Conservation (phyloP, 2,797 vertebrate genomes). For the Nannoperca australis region DNA sequence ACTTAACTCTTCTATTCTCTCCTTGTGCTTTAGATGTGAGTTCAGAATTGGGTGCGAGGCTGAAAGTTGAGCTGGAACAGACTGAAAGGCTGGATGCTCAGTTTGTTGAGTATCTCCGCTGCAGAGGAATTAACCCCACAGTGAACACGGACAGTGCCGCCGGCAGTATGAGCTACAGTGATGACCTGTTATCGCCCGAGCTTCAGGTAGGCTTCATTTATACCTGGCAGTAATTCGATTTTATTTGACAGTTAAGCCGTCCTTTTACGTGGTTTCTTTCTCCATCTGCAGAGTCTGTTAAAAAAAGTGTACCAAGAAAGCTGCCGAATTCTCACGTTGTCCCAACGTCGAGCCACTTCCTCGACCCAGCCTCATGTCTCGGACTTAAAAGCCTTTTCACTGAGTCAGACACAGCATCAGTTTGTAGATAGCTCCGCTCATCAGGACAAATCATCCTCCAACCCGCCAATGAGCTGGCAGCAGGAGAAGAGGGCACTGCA, state of each 20-base stretch:
- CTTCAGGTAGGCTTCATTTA: slow-evolving; percentile 86
- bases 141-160: slow-evolving; percentile 81
- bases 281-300: slow-evolving; percentile 84
- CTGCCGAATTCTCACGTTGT: slow-evolving; percentile 90
- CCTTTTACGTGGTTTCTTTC: neutral
- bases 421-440: slow-evolving; percentile 56
- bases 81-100: slow-evolving; percentile 82
- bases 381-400: slow-evolving; percentile 54
- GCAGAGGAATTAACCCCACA: slow-evolving; percentile 81
- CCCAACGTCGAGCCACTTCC: slow-evolving; percentile 78
- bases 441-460: slow-evolving; percentile 55
- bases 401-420: slow-evolving; percentile 57
- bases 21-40: slow-evolving; percentile 83
- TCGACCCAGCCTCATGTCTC: slow-evolving; percentile 44
- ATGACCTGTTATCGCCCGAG: slow-evolving; percentile 88
- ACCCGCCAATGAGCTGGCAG: slow-evolving; percentile 84
- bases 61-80: slow-evolving; percentile 81
- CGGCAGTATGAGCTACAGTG: slow-evolving; percentile 81
- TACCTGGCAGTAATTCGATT: neutral
- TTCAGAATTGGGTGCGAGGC: slow-evolving; percentile 83
- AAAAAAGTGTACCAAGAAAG: slow-evolving; percentile 94
- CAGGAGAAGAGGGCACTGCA: slow-evolving; percentile 87
- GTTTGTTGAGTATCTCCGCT: slow-evolving; percentile 82
- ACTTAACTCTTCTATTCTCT: neutral
- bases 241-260: neutral